Conservation (phyloP, 23 tunicate species). For the Corella eumyota region DNA sequence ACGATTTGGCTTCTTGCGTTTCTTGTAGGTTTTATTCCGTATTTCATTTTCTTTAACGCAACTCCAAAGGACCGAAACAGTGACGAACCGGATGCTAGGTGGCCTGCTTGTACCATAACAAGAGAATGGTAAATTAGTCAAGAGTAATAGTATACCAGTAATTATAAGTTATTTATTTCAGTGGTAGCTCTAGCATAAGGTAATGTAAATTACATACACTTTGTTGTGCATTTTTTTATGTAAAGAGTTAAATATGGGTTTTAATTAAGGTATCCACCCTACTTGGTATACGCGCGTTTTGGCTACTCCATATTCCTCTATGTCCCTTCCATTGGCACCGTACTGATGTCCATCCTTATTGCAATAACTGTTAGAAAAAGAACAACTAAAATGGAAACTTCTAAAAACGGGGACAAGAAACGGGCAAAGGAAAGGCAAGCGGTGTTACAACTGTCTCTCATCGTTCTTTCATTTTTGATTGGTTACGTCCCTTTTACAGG, state of each 20-base stretch:
- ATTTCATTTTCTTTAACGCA: conserved; percentile 38
- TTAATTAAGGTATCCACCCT: conserved; percentile 35
- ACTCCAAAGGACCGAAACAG: conserved; percentile 25
- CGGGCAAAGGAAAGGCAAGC: conserved; percentile 19
- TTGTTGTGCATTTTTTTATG: too few species aligned
- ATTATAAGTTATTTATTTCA: too few species aligned
- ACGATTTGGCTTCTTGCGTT: conserved; percentile 24
- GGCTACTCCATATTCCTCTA: conserved; percentile 32
- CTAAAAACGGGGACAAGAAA: conserved; percentile 3
- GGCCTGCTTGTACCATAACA: conserved; percentile 62
- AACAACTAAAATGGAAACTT: conserved; percentile 6
- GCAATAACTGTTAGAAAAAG: conserved; percentile 19
- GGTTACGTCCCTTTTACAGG: conserved; percentile 55
- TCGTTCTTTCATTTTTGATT: conserved; percentile 31
- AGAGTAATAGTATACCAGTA: too few species aligned
- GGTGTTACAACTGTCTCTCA: conserved; percentile 27
- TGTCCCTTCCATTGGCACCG: conserved; percentile 36
- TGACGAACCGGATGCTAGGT: conserved; percentile 40
- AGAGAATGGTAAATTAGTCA: conserved; percentile 28
- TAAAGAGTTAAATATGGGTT: too few species aligned
- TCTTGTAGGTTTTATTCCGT: conserved; percentile 41
- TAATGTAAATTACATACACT: too few species aligned
- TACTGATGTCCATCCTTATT: conserved; percentile 36
- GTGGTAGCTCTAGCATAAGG: too few species aligned
- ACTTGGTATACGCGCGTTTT: conserved; percentile 16